Percentiles rank a stretch among this genome's conserved stretches.
These are phyloP conservation scores for Austrofundulus limnaeus DNA, from an alignment of 2,113 vertebrate species.

Conservation along the genomic window DNA sequence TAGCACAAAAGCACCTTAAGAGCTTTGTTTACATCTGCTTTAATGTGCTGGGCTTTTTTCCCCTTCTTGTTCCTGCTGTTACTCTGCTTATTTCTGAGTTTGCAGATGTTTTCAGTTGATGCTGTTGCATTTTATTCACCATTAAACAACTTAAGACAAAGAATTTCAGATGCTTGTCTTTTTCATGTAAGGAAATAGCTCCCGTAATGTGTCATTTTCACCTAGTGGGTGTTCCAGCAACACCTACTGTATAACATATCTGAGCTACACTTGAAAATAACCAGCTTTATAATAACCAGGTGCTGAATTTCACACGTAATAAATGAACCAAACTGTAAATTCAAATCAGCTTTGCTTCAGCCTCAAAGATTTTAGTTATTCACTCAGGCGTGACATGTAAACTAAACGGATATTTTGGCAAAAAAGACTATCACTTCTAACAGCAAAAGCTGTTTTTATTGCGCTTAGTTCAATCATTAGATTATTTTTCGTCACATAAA, in stretches of 20 bases:
- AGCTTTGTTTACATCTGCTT: slow-evolving; percentile 45
- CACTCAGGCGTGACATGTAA: slow-evolving; percentile 6
- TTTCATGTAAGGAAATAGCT: slow-evolving; percentile 2
- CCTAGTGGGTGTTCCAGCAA: slow-evolving; percentile 13
- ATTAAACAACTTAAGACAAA: slow-evolving; percentile 23
- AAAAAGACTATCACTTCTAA: slow-evolving; percentile 7
- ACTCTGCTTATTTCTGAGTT: slow-evolving; percentile 31
- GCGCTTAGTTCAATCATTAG: slow-evolving; percentile 11
- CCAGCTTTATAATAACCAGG: background rate
- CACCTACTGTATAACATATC: slow-evolving; percentile 30
- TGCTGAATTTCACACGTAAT: slow-evolving; percentile 31
- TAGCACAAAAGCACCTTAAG: slow-evolving; percentile 35
- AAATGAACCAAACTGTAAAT: slow-evolving; percentile 28
- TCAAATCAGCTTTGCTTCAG: slow-evolving; percentile 22
- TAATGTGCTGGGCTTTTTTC: slow-evolving; percentile 47
- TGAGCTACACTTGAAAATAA: background rate
- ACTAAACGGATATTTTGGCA: background rate
- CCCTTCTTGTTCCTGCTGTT: slow-evolving; percentile 17
- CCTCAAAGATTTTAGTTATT: slow-evolving; percentile 1
- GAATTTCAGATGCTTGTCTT: slow-evolving; percentile 19
- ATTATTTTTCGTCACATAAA: slow-evolving; percentile 8
- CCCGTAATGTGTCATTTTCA: background rate
- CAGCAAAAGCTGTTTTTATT: background rate
- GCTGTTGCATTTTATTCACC: slow-evolving; percentile 37
- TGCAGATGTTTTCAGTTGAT: slow-evolving; percentile 37